Evolutionary conservation across 2,113 vertebrate genomes (phyloP).

Genomic region (Oenanthe oenanthe): DNA sequence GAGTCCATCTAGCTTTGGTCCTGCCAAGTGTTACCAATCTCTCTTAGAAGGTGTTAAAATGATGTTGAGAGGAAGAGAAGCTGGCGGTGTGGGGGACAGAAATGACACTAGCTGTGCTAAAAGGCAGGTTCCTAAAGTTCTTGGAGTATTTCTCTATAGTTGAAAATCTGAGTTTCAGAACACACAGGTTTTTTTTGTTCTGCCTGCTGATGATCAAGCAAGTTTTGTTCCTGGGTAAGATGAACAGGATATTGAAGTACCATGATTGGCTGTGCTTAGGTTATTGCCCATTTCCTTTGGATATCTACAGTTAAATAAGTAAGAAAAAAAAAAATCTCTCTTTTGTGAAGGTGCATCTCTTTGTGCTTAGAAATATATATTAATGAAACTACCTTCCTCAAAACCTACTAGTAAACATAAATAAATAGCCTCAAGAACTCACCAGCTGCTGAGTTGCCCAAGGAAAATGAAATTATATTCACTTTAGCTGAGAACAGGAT

Average conservation of each 20-base stretch:
- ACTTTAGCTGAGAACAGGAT: not conserved
- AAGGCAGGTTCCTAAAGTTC: not conserved
- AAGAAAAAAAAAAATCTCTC: rapidly evolving
- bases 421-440: not conserved
- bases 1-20: not conserved
- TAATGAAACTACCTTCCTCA: not conserved
- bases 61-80: not conserved
- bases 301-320: not conserved
- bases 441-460: not conserved
- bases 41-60: not conserved
- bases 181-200: not conserved
- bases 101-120: not conserved
- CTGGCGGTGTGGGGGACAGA: not conserved
- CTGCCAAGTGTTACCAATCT: not conserved
- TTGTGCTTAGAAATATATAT: not conserved
- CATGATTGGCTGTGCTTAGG: rapidly evolving
- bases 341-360: not conserved
- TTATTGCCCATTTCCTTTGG: not conserved
- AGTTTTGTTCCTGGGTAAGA: not conserved
- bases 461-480: not conserved
- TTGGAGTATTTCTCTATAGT: not conserved
- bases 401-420: not conserved
- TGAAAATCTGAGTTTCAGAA: not conserved
- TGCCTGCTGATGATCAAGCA: conserved; percentile 31
- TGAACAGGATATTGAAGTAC: conserved; percentile 17